Base-by-base conservation (phyloP, 2,888 invertebrate genomes). In the Heliconius charithonia region DNA sequence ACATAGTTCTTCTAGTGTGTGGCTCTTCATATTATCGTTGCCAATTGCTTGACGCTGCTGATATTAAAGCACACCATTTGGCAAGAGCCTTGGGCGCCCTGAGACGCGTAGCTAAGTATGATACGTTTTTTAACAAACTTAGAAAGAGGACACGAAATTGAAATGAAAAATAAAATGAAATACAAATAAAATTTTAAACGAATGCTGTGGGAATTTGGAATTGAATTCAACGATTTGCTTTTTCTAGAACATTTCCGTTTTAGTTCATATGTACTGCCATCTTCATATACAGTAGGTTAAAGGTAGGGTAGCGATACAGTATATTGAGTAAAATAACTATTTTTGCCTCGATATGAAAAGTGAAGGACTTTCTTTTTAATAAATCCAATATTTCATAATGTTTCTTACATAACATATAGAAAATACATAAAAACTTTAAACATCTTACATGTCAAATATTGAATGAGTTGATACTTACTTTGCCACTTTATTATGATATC, bases 61-160 rank as follows among this genome's bases (percentile, higher is more conserved):
- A 90, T 92, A 92, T 91, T 92, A 92, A 91, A 90, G 88, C 86
- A 90, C 85, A 86, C 90, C 88, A 93, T 93, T 94, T 93, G 93
- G 93, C 94, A 93, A 90, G 86, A 86, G 83, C 82, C 82, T 82
- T 86, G 85, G 86, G 85, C 86, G 85, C 85, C 83, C 85, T 79
- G 80, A 83, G 79, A 87, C 86, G 88, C 79, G 80, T 82, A 81
- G 81, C 81, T 84, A 82, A 82, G 82, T 82, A 81, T 82, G 81
- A 82, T 79, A 81, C 77, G 82, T 83, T 82, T 80, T 81, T 78
- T 76, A 81, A 79, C 80, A 80, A 71, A 70, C 72, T 80, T 77
- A 80, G 75, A 77, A 62, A 76, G 81, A 77, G 78, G 76, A 76
- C 75, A 75, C 70, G 75, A 75, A 81, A 82, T 80, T 79, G 81